Evolutionary conservation across 2,113 vertebrate species (phyloP).

Genomic region (Gasterosteus nipponicus): DNA sequence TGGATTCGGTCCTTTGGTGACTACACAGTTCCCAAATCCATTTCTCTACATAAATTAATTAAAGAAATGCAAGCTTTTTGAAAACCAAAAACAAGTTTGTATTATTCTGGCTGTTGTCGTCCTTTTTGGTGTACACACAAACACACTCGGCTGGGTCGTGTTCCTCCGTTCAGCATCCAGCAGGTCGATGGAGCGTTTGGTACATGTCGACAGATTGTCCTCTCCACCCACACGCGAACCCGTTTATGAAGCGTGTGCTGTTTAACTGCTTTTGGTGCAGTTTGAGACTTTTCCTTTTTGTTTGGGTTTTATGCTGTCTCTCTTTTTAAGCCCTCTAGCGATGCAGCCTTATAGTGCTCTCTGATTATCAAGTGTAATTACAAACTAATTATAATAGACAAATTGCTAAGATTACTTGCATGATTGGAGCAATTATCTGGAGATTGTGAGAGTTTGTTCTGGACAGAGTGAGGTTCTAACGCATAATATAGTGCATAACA

Average conservation of each 20-base stretch:
- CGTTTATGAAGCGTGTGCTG: constrained; percentile 13
- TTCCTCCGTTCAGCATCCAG: constrained; percentile 23
- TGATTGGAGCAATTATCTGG: constrained; percentile 46
- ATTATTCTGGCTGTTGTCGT: constrained; percentile 1
- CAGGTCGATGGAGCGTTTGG: constrained; percentile 40
- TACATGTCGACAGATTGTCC: constrained; percentile 42
- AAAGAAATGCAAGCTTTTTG: neutral
- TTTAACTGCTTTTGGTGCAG: constrained; percentile 16
- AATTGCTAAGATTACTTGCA: constrained; percentile 25
- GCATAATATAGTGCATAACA: neutral
- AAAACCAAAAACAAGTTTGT: neutral
- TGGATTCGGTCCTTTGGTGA: neutral
- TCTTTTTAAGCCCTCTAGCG: neutral
- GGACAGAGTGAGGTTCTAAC: constrained; percentile 1
- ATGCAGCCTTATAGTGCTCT: constrained; percentile 39
- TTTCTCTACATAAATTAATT: neutral
- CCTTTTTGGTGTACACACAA: neutral
- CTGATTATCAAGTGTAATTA: constrained; percentile 44
- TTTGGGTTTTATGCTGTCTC: constrained; percentile 11
- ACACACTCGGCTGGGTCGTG: constrained; percentile 16
- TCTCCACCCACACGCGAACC: constrained; percentile 35
- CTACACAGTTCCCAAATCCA: neutral
- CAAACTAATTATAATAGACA: constrained; percentile 29
- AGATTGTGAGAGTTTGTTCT: constrained; percentile 27
- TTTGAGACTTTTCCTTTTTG: constrained; percentile 11